Evolutionary conservation across 2,888 invertebrate genomes (phyloP).

Genomic region (Rhagophthalmus giganteus): DNA sequence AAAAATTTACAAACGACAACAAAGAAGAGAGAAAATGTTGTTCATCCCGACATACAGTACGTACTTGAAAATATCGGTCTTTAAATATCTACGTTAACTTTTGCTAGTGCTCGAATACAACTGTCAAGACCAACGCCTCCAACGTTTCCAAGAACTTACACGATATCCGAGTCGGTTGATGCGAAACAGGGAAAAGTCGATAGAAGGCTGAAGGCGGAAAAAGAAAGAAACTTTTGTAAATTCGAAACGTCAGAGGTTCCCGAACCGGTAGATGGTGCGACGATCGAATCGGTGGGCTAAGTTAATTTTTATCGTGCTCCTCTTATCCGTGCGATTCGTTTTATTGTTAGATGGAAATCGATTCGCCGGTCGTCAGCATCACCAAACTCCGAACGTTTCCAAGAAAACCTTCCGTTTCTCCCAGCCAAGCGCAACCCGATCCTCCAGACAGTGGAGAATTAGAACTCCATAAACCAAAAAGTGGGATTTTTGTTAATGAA

Average conservation of each 20-base stretch:
- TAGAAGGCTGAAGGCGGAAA: conserved; percentile 37
- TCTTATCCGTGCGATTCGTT: no score
- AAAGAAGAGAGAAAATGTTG: conserved; percentile 8
- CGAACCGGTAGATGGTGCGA: conserved; percentile 35
- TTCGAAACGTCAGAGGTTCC: conserved; percentile 42
- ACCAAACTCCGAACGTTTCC: conserved; percentile 45
- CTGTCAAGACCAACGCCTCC: conserved; percentile 13
- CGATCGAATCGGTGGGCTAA: conserved; percentile 7
- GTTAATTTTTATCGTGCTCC: no score
- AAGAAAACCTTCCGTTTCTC: conserved; percentile 43
- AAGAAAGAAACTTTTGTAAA: conserved; percentile 43
- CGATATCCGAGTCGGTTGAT: conserved; percentile 38
- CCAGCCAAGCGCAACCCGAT: conserved; percentile 44
- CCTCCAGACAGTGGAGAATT: conserved; percentile 43
- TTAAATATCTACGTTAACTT: no score
- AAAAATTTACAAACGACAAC: neutral
- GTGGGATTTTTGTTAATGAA: conserved; percentile 50
- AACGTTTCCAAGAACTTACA: conserved; percentile 33
- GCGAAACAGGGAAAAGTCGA: conserved; percentile 35
- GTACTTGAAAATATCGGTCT: neutral
- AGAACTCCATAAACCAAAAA: conserved; percentile 47
- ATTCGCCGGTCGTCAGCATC: conserved; percentile 48
- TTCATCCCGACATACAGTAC: conserved; percentile 26
- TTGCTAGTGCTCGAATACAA: neutral
- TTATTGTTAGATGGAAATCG: conserved; percentile 31